Evolutionary conservation across 2,888 invertebrate genomes (phyloP), one percentile per base, ranked within the genome.

Genomic region (Exephanes ischioxanthus): DNA sequence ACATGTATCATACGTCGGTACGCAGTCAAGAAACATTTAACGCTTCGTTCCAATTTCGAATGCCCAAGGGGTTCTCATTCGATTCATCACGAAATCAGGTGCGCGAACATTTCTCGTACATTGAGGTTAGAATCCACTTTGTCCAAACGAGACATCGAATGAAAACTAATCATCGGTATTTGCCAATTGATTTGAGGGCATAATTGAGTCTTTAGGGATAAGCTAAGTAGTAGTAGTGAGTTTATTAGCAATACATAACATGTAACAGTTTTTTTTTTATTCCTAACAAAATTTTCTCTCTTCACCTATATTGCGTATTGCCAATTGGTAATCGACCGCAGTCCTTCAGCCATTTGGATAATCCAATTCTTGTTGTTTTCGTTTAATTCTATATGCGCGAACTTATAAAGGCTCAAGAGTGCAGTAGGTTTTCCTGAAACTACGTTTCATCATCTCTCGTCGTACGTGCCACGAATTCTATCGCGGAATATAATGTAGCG

Each of bases 21-120:
- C 30, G 61, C 61, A 61, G 26, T 14, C 30, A 26, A 61, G 61
- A 61, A 61, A 61, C 14, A 30, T 61, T 61, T 61, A 14, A 61
- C 61, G 61, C 26, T 14, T 61, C 61, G 61, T 30, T 61, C 14
- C 61, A 61, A 61, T 61, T 61, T 30, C 26, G 26, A 30, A 61
- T 58, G 19, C 22, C 14, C 26, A 16, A 61, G 30, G 11, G 26
- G 26, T 26, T 61, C 26, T 61, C 61, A 30, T 30, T 30, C 26
- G 51, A 53, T 3, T 4, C n/a, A n/a, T 16, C 16, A n/a, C 4
- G 7, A 53, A n/a, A n/a, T n/a, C 16, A n/a, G 7, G 7, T 6
- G 51, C 4, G n/a, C 7, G 7, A n/a, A 53, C n/a, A n/a, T 0
- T 14, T 26, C 26, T 30, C 61, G 61, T 11, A 22, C 58, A 30